These are phyloP conservation scores for Pseudolaguvia tuberculata DNA, from an alignment of 2,113 vertebrate genomes.

Conservation along the genomic window DNA sequence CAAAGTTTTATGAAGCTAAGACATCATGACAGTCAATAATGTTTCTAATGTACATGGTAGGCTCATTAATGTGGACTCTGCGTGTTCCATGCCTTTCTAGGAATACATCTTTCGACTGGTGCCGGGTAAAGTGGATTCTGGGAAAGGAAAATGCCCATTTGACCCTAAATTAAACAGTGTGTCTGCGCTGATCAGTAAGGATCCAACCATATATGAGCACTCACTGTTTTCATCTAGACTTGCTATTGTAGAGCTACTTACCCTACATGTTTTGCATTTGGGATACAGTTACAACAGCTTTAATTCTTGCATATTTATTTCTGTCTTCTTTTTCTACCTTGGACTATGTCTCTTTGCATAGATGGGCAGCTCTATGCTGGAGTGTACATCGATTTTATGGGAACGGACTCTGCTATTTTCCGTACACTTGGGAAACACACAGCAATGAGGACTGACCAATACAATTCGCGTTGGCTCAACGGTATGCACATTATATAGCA, in stretches of 20 bases:
- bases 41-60: constrained; percentile 32
- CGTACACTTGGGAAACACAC: constrained; percentile 95
- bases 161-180: constrained; percentile 97
- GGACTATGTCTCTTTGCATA: constrained; percentile 65
- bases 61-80: constrained; percentile 29
- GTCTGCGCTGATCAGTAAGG: constrained; percentile 93
- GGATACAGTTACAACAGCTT: constrained; percentile 25
- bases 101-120: constrained; percentile 97
- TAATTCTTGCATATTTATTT: constrained; percentile 23
- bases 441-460: constrained; percentile 97
- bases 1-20: background rate
- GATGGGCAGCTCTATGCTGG: constrained; percentile 96
- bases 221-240: background rate
- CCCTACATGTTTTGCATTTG: background rate
- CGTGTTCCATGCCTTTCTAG: constrained; percentile 61
- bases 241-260: background rate
- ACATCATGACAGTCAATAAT: constrained; percentile 41
- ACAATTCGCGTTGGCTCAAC: constrained; percentile 98
- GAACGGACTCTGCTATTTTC: constrained; percentile 95
- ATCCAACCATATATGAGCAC: constrained; percentile 1
- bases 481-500: constrained; percentile 65
- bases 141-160: constrained; percentile 96
- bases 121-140: constrained; percentile 92
- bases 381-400: constrained; percentile 99
- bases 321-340: constrained; percentile 12